Evolutionary conservation across 2,888 invertebrate species (phyloP).

Genomic region (Malthinus seriepunctatus): DNA sequence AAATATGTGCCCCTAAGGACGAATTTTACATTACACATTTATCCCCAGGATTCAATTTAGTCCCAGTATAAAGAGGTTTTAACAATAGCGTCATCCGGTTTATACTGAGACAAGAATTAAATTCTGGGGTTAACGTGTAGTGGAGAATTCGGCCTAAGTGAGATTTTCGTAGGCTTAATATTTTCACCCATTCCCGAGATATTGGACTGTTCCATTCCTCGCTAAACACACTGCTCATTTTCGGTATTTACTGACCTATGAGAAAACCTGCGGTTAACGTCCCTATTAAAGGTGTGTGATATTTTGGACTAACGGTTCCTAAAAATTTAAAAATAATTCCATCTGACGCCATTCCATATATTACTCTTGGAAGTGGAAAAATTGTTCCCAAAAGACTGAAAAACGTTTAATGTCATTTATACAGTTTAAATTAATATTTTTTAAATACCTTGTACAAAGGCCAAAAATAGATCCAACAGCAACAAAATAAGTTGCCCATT

Average conservation of each 20-base stretch:
- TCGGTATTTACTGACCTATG: slow-evolving; percentile 63
- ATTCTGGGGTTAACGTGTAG: too few species aligned
- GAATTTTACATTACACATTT: too few species aligned
- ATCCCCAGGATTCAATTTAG: too few species aligned
- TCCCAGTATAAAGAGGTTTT: neutral
- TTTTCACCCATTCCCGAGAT: too few species aligned
- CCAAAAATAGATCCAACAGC: slow-evolving; percentile 85
- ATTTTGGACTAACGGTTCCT: slow-evolving; percentile 72
- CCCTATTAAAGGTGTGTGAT: slow-evolving; percentile 78
- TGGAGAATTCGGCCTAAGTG: too few species aligned
- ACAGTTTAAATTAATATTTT: neutral
- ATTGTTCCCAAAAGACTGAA: slow-evolving; percentile 79
- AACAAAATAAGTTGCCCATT: slow-evolving; percentile 80
- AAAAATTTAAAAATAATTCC: slow-evolving; percentile 79
- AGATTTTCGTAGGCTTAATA: too few species aligned
- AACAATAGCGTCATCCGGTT: too few species aligned
- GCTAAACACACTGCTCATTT: too few species aligned
- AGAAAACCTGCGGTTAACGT: slow-evolving; percentile 75
- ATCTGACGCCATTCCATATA: slow-evolving; percentile 88
- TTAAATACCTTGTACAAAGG: slow-evolving; percentile 72
- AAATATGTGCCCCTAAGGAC: too few species aligned
- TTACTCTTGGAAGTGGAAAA: slow-evolving; percentile 83
- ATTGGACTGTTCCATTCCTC: too few species aligned
- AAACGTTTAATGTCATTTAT: neutral
- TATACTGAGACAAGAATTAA: too few species aligned